Evolutionary conservation across 2,888 invertebrate genomes (phyloP), one percentile per base, ranked within the genome.

Genomic region (Drosophila pegasa): DNA sequence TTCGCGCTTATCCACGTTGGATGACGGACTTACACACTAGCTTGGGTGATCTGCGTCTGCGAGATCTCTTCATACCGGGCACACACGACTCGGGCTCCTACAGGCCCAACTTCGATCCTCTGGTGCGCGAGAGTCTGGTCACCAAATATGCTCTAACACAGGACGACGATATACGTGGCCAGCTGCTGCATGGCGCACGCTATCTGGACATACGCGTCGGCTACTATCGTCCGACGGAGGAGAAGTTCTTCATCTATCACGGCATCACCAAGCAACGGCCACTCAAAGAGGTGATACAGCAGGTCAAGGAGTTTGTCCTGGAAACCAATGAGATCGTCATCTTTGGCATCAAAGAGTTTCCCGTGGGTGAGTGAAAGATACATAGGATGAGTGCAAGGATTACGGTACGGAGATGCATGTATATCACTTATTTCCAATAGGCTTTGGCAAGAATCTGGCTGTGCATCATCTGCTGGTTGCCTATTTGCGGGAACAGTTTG

Each of bases 31-130:
- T 93, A 80, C 92, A 90, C 35, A 69, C 89, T 2, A 84, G 89
- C 29, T 85, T 94, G 14, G 93, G 93, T 1, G 89, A 91, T 29
- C 85, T 93, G 58, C 93, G 93, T 38, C 87, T 95, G 50, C 91
- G 93, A 12, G 93, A 94, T 63, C 86, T 95, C 5, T 94, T 95
- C 71, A 93, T 96, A 78, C 95, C 95, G 1, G 96, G 96, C 1
- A 94, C 95, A 0, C 96, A 96, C 85, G 95, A 95, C 89, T 94
- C 95, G 0, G 95, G 95, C 5, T 93, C 94, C 10, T 95, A 94
- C 83, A 90, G 91, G 2, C 80, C 87, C 4, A 87, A 90, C 58
- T 92, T 92, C 33, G 81, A 92, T 83, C 92, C 92, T 1, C 60
- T 85, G n/a, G 35, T 74, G 14, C 87, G 87, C 20, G 92, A 92